Evolutionary conservation across 2,113 vertebrate genomes (phyloP).

Genomic region (Apaloderma vittatum): DNA sequence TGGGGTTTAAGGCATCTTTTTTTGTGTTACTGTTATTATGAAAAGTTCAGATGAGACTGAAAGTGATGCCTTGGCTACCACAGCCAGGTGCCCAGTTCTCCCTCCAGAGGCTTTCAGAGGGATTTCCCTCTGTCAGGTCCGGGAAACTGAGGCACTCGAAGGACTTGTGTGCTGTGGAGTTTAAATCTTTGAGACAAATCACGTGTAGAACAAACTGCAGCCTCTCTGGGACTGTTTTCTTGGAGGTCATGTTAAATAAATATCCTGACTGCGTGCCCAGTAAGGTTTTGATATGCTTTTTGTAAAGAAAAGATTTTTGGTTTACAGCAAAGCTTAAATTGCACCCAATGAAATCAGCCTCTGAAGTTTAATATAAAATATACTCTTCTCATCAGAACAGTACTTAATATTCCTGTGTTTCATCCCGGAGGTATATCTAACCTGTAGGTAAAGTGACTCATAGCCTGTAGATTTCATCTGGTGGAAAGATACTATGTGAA

Average conservation of each 20-base stretch:
- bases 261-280: not conserved
- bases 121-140: not conserved
- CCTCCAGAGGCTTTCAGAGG: not conserved
- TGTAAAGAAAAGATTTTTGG: not conserved
- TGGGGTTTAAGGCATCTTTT: not conserved
- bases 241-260: not conserved
- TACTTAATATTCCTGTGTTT: not conserved
- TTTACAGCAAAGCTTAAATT: not conserved
- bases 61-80: not conserved
- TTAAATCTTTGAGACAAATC: not conserved
- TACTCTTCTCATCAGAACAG: not conserved
- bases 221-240: not conserved
- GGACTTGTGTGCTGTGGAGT: not conserved
- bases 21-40: not conserved
- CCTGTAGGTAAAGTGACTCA: not conserved
- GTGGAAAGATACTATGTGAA: not conserved
- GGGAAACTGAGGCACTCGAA: not conserved
- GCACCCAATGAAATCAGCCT: not conserved
- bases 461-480: not conserved
- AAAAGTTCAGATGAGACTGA: not conserved
- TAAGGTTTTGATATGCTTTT: not conserved
- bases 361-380: not conserved
- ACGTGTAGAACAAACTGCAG: not conserved
- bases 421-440: not conserved
- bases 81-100: not conserved